Conservation (phyloP, 2,797 vertebrate species). For the Lacerta agilis region DNA sequence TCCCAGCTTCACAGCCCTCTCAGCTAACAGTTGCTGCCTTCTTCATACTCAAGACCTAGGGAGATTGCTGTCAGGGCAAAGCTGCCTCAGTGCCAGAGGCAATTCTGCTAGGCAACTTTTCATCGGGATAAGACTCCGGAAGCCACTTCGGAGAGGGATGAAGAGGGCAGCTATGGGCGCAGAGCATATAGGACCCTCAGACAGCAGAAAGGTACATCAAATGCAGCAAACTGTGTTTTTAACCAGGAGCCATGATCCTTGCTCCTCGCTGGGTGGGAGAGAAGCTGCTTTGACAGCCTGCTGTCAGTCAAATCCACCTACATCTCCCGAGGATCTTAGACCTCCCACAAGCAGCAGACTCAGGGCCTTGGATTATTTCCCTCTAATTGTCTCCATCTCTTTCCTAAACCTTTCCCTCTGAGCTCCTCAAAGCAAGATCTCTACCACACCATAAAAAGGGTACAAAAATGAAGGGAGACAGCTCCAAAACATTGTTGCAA, state of each 20-base stretch:
- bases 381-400: background rate
- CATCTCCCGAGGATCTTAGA: background rate
- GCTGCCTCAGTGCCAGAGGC: background rate
- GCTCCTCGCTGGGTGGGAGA: background rate
- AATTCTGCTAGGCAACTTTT: background rate
- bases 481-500: background rate
- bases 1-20: background rate
- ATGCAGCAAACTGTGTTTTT: background rate
- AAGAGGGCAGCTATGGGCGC: background rate
- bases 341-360: background rate
- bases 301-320: background rate
- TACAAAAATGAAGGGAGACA: background rate
- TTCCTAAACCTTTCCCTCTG: conserved; percentile 17
- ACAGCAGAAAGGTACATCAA: background rate
- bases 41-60: background rate
- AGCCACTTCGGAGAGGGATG: background rate
- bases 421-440: background rate
- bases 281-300: conserved; percentile 7
- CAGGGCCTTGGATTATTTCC: conserved; percentile 3
- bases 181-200: background rate
- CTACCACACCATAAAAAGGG: background rate
- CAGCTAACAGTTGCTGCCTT: background rate
- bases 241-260: background rate
- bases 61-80: background rate
- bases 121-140: background rate